Percentiles rank a stretch among this genome's conserved stretches.
These are phyloP conservation scores for Rhopalosiphum padi DNA, from an alignment of 1,140 invertebrate genomes.

Conservation along the genomic window DNA sequence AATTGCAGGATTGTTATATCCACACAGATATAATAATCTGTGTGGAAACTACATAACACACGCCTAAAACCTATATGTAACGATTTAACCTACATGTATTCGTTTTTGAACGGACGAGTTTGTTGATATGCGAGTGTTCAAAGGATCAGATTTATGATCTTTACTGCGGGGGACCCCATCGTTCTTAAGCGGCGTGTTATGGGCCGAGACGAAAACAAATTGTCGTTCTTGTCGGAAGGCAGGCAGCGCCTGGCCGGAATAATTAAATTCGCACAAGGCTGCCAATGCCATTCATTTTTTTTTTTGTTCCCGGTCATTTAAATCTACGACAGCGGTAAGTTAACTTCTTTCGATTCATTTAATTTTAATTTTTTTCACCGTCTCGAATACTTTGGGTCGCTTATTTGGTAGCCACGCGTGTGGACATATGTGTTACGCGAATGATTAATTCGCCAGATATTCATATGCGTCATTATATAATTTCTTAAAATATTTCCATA, in stretches of 20 bases:
- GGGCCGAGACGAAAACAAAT: background rate
- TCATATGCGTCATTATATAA: background rate
- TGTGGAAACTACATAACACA: too few relatives aligned
- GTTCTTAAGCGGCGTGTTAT: background rate
- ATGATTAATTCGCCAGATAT: conserved; percentile 29
- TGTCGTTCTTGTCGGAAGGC: background rate
- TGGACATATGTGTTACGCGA: background rate
- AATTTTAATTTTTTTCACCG: background rate
- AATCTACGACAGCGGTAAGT: background rate
- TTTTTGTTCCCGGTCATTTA: conserved; percentile 15
- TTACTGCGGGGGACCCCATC: background rate
- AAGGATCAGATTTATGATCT: background rate
- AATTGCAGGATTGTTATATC: too few relatives aligned
- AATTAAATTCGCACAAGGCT: conserved; percentile 39
- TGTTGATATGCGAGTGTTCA: background rate
- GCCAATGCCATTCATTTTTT: background rate
- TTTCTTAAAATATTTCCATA: background rate
- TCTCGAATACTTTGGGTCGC: background rate
- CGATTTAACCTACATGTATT: background rate
- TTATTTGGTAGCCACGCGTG: background rate
- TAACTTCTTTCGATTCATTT: conserved; percentile 11
- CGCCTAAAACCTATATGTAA: too few relatives aligned
- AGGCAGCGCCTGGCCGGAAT: background rate
- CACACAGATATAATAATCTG: too few relatives aligned
- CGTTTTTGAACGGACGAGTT: background rate